These are phyloP conservation scores for Pomacea maculata DNA, from an alignment of 1,140 invertebrate genomes.

Conservation along the genomic window DNA sequence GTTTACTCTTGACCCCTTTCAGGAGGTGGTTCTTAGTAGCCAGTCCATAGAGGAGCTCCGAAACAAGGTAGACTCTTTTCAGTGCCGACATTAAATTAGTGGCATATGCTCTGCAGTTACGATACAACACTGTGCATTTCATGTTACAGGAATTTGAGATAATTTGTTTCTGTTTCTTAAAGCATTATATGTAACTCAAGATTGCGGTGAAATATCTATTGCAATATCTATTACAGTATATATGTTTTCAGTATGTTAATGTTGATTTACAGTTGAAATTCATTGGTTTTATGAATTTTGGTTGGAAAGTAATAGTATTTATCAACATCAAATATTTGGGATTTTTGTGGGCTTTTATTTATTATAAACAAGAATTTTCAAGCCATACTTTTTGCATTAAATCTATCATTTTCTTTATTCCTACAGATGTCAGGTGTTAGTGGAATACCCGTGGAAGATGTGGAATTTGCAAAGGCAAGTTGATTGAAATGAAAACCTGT, in stretches of 20 bases:
- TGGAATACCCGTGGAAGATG: constrained; percentile 71
- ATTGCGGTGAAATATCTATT: background rate
- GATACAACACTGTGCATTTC: no score
- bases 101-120: no score
- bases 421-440: constrained; percentile 71
- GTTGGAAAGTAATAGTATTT: background rate
- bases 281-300: background rate
- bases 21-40: constrained; percentile 74
- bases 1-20: constrained; percentile 71
- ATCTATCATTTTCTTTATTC: no score
- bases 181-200: no score
- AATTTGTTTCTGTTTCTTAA: no score
- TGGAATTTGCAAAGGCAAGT: constrained; percentile 73
- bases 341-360: no score
- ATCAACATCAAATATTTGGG: no score
- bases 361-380: no score
- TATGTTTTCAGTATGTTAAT: background rate
- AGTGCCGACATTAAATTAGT: background rate
- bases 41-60: constrained; percentile 67
- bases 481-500: background rate
- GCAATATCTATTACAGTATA: background rate
- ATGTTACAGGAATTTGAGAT: no score
- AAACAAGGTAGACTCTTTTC: constrained; percentile 53
- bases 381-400: no score
- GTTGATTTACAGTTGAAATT: background rate